These are phyloP conservation scores for Squalus acanthias DNA, from an alignment of 2,797 vertebrate genomes.

Conservation along the genomic window DNA sequence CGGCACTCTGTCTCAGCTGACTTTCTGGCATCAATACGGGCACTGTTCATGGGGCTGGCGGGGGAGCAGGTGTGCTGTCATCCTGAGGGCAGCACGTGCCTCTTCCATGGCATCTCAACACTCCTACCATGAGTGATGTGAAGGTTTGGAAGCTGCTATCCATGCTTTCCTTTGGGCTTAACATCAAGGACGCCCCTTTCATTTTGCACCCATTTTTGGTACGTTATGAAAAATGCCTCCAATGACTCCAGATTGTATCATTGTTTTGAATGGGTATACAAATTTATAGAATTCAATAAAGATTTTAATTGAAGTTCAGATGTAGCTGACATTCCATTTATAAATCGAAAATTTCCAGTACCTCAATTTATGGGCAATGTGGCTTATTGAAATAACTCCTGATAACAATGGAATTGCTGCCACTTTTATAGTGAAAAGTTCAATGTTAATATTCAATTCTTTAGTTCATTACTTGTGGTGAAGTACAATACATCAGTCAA, in stretches of 20 bases:
- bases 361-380: neutral
- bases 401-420: neutral
- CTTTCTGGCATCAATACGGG: too few species aligned
- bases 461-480: neutral
- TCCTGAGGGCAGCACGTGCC: neutral
- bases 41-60: neutral
- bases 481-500: neutral
- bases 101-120: neutral
- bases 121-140: neutral
- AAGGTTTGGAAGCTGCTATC: neutral
- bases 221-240: neutral
- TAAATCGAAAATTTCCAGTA: neutral
- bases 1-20: neutral
- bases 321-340: neutral
- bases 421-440: neutral
- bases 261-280: neutral
- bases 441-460: slow-evolving; percentile 13
- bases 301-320: neutral
- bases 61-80: neutral
- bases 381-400: neutral
- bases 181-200: neutral
- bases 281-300: neutral
- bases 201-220: neutral
- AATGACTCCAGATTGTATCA: neutral
- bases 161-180: neutral